These are phyloP conservation scores for Portunus trituberculatus DNA, from an alignment of 1,140 invertebrate species.

Conservation along the genomic window DNA sequence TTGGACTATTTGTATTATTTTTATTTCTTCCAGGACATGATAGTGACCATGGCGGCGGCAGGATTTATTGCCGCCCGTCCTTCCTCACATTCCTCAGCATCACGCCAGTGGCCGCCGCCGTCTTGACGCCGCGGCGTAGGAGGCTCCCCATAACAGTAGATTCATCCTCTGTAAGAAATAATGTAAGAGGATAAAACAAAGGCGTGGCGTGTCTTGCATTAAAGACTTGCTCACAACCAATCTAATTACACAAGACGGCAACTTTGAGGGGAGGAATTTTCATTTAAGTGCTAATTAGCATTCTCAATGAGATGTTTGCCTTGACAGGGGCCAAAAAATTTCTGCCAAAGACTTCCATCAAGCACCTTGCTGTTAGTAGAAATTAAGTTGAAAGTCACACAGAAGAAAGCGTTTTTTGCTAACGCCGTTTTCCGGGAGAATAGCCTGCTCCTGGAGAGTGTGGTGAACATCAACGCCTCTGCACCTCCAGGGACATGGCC, in stretches of 20 bases:
- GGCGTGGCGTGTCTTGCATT: background rate
- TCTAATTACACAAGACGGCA: constrained; percentile 2
- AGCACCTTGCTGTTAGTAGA: background rate
- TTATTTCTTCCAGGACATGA: background rate
- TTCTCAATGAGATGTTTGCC: background rate
- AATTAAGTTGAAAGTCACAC: background rate
- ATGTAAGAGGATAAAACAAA: background rate
- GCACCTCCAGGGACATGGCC: too few relatives aligned
- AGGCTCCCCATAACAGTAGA: background rate
- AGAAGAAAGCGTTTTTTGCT: background rate
- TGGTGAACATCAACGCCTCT: too few relatives aligned
- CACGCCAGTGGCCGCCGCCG: background rate
- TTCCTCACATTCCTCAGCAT: background rate
- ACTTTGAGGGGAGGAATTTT: constrained; percentile 2
- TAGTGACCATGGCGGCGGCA: background rate
- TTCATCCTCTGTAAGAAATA: background rate
- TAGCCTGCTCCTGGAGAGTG: too few relatives aligned
- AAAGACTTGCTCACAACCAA: background rate
- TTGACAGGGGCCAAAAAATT: background rate
- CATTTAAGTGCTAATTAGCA: background rate
- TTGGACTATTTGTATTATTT: background rate
- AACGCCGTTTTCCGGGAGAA: too few relatives aligned
- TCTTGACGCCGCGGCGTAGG: background rate
- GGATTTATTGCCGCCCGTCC: background rate
- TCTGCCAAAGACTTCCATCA: background rate